Conservation (phyloP, 2,113 vertebrate genomes). For the Gila orcuttii region DNA sequence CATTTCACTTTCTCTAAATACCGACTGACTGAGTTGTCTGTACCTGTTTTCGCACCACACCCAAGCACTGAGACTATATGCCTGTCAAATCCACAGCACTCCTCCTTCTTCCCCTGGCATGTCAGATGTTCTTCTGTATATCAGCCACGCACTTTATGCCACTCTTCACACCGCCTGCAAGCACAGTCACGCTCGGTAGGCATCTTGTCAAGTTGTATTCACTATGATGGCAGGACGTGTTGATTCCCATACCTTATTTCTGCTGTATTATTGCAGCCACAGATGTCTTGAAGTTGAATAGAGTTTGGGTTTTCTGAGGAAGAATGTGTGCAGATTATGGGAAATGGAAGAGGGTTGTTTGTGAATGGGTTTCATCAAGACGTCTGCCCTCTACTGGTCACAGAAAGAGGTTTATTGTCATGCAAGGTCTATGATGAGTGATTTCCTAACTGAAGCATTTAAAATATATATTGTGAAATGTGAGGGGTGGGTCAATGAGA, state of each 20-base stretch:
- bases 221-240: conserved; percentile 11
- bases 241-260: conserved; percentile 23
- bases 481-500: neutral
- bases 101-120: conserved; percentile 24
- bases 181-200: conserved; percentile 38
- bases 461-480: neutral
- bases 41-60: conserved; percentile 39
- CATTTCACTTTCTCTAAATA: conserved; percentile 9
- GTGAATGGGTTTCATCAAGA: conserved; percentile 31
- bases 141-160: conserved; percentile 29
- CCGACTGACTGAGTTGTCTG: conserved; percentile 28
- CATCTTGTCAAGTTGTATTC: conserved; percentile 33
- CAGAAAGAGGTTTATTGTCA: neutral
- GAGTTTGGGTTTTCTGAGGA: neutral
- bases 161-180: conserved; percentile 33
- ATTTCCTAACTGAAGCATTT: neutral
- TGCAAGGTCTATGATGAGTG: neutral
- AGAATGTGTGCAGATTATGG: neutral
- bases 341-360: neutral
- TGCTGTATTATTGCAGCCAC: neutral
- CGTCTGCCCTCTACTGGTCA: conserved; percentile 59
- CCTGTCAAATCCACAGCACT: conserved; percentile 28
- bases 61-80: conserved; percentile 18
- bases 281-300: conserved; percentile 15
- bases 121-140: conserved; percentile 44